Evolutionary conservation across 2,888 invertebrate genomes (phyloP).

Genomic region (Pyrrhia umbra): DNA sequence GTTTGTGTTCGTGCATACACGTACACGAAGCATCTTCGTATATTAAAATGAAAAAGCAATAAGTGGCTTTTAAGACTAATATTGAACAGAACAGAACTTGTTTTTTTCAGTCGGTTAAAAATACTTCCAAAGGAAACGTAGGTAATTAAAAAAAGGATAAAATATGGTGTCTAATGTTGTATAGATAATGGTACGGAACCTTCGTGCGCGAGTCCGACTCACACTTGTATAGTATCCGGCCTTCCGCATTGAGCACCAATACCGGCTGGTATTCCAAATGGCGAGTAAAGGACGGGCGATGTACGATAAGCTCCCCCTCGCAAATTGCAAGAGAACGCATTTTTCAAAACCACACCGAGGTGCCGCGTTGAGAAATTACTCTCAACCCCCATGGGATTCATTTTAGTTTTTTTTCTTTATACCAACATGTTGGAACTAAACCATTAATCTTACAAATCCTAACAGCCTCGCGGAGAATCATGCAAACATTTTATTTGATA

Average conservation of each 20-base stretch:
- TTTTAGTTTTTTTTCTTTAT: background rate
- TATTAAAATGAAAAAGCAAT: too few relatives aligned
- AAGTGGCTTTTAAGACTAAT: too few relatives aligned
- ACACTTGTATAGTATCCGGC: conserved; percentile 14
- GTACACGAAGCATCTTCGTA: too few relatives aligned
- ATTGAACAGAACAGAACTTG: too few relatives aligned
- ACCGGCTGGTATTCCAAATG: conserved; percentile 34
- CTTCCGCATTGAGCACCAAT: conserved; percentile 44
- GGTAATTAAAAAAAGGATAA: too few relatives aligned
- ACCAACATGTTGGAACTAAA: background rate
- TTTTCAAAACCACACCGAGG: conserved; percentile 61
- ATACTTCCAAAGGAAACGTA: too few relatives aligned
- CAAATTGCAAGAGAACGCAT: conserved; percentile 60
- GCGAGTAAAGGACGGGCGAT: conserved; percentile 63
- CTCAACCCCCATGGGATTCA: conserved; percentile 39
- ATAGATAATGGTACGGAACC: too few relatives aligned
- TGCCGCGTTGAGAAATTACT: conserved; percentile 62
- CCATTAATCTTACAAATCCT: conserved; percentile 26
- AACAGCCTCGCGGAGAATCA: conserved; percentile 3
- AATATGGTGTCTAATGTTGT: too few relatives aligned
- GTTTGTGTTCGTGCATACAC: too few relatives aligned
- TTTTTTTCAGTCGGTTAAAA: too few relatives aligned
- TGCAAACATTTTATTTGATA: conserved; percentile 21
- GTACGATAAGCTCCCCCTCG: conserved; percentile 62
- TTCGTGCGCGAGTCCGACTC: too few relatives aligned